These are phyloP conservation scores for Neomonachus schauinslandi DNA, from an alignment of 2,113 vertebrate genomes.

Conservation along the genomic window DNA sequence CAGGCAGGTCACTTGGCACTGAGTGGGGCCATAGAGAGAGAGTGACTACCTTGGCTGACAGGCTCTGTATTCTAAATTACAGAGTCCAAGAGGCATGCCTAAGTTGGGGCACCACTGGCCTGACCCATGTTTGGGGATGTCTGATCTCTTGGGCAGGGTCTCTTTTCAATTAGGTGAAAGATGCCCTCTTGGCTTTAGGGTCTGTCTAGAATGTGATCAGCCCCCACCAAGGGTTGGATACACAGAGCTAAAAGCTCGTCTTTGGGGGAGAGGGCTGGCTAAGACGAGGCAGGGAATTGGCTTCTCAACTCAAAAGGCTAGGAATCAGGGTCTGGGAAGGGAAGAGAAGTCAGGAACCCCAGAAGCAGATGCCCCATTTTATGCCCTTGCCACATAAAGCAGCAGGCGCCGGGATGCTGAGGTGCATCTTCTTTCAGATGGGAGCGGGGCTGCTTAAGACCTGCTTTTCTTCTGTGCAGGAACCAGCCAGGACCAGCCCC, in stretches of 20 bases:
- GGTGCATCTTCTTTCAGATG: background rate
- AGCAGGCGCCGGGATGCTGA: background rate
- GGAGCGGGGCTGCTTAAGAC: background rate
- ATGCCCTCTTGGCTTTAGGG: background rate
- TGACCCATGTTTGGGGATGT: background rate
- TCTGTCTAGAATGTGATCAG: background rate
- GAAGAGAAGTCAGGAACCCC: background rate
- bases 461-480: background rate
- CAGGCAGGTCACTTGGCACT: background rate
- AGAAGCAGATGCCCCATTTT: background rate
- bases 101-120: background rate
- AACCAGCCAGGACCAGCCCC: background rate
- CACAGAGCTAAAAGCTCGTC: background rate
- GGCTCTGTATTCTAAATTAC: background rate
- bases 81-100: background rate
- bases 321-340: background rate
- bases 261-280: background rate
- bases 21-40: background rate
- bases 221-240: background rate
- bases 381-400: background rate
- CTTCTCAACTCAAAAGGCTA: background rate
- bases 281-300: background rate
- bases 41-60: background rate
- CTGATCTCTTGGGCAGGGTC: background rate
- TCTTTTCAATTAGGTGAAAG: background rate